Evolutionary conservation across 2,888 invertebrate species (phyloP).

Genomic region (Pterostichus niger): DNA sequence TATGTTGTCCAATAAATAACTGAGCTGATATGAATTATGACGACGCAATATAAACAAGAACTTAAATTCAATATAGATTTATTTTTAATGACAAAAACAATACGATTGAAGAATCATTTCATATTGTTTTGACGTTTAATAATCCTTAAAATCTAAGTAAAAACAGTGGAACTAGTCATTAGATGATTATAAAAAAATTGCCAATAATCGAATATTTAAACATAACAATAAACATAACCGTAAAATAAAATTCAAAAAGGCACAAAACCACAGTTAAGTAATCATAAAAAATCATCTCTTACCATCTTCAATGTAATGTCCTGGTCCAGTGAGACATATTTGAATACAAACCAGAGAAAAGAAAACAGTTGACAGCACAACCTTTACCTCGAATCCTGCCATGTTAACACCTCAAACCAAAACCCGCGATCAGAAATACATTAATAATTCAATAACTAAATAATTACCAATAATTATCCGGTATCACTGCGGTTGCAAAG

Average conservation of each 20-base stretch:
- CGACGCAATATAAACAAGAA: too few relatives aligned
- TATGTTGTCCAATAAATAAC: too few relatives aligned
- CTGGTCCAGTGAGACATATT: conserved; percentile 10
- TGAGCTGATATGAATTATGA: too few relatives aligned
- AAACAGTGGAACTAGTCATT: too few relatives aligned
- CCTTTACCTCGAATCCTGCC: not conserved
- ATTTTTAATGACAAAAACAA: too few relatives aligned
- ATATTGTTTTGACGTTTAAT: too few relatives aligned
- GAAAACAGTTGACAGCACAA: not conserved
- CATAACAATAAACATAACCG: not conserved
- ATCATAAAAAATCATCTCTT: conserved; percentile 1
- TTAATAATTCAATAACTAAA: not conserved
- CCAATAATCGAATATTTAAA: too few relatives aligned
- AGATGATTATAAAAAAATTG: too few relatives aligned
- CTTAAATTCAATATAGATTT: too few relatives aligned
- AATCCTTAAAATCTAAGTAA: too few relatives aligned
- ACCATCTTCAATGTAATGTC: conserved; percentile 18
- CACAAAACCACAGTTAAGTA: conserved; percentile 10
- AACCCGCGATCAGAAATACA: conserved; percentile 20
- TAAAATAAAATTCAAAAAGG: not conserved
- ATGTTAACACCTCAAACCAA: conserved; percentile 23
- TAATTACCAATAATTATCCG: conserved; percentile 16
- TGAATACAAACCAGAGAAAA: conserved; percentile 31
- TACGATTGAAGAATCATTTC: too few relatives aligned
- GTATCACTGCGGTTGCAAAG: not conserved